Conservation (phyloP, 2,888 invertebrate genomes). For the Dryobota labecula region DNA sequence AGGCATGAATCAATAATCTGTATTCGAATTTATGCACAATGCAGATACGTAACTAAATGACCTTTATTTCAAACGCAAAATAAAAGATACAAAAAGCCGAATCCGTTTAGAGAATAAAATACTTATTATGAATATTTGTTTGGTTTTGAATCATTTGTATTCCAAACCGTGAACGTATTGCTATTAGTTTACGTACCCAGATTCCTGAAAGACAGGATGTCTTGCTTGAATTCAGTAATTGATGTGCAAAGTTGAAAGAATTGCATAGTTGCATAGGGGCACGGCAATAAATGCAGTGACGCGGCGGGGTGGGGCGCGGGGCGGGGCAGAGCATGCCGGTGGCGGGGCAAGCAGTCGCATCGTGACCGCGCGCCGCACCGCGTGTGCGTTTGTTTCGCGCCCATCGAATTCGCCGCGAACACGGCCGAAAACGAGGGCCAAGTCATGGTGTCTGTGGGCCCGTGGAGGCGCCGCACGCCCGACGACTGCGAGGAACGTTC, state of each 20-base stretch:
- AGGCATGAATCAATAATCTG: not conserved
- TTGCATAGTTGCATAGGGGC: conserved; percentile 76
- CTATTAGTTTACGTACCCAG: not conserved
- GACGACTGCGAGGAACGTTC: conserved; percentile 88
- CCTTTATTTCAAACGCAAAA: not conserved
- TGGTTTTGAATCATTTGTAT: not conserved
- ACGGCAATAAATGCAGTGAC: conserved; percentile 86
- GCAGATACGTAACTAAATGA: not conserved
- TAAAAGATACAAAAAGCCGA: not conserved
- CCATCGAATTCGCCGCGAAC: conserved; percentile 86
- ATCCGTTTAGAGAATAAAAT: not conserved
- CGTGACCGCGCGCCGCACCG: conserved; percentile 85
- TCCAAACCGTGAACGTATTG: not conserved
- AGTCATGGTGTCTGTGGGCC: conserved; percentile 87
- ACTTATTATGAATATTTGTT: not conserved
- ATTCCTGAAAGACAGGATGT: conserved; percentile 25
- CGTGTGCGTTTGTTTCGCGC: conserved; percentile 78
- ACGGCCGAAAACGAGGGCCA: conserved; percentile 74
- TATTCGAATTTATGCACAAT: not conserved
- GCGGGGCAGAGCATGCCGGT: conserved; percentile 75
- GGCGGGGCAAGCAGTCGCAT: conserved; percentile 83
- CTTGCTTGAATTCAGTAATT: conserved; percentile 35
- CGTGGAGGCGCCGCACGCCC: conserved; percentile 87
- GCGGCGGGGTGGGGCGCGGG: conserved; percentile 75
- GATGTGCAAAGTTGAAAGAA: conserved; percentile 65